Percentiles rank a stretch among this genome's conserved stretches.
Conservation (phyloP, 2,797 vertebrate species). For the Gallinago solitaria region DNA sequence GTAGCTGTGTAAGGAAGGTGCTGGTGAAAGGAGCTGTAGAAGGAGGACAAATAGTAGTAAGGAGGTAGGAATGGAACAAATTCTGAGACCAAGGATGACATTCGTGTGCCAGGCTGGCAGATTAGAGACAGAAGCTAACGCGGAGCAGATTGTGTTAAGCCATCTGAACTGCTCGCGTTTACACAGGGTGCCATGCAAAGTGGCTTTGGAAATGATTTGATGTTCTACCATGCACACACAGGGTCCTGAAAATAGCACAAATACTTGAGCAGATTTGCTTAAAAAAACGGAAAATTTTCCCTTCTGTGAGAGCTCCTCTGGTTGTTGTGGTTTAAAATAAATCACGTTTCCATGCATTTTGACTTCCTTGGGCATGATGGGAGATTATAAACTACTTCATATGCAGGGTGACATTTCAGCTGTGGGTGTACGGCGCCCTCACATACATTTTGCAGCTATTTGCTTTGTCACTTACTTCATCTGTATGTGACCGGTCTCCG, state of each 20-base stretch:
- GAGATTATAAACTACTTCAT: background rate
- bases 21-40: background rate
- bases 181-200: background rate
- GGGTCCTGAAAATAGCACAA: background rate
- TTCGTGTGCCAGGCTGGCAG: background rate
- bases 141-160: background rate
- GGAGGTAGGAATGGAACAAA: background rate
- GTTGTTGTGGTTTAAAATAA: conserved; percentile 8
- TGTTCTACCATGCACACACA: background rate
- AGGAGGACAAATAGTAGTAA: background rate
- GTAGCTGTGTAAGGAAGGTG: background rate
- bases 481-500: background rate
- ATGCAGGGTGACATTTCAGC: conserved; percentile 4
- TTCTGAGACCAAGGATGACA: background rate
- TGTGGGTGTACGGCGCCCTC: conserved; percentile 25
- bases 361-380: background rate
- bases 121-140: background rate
- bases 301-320: background rate
- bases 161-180: background rate
- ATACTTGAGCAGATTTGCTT: background rate
- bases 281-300: background rate
- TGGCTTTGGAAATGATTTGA: background rate
- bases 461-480: conserved; percentile 35
- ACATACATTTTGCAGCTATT: conserved; percentile 1
- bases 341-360: conserved; percentile 17